Percentiles rank a stretch among this genome's conserved stretches.
These are phyloP conservation scores for Loxodonta africana DNA, from an alignment of 2,113 vertebrate species.

Conservation along the genomic window DNA sequence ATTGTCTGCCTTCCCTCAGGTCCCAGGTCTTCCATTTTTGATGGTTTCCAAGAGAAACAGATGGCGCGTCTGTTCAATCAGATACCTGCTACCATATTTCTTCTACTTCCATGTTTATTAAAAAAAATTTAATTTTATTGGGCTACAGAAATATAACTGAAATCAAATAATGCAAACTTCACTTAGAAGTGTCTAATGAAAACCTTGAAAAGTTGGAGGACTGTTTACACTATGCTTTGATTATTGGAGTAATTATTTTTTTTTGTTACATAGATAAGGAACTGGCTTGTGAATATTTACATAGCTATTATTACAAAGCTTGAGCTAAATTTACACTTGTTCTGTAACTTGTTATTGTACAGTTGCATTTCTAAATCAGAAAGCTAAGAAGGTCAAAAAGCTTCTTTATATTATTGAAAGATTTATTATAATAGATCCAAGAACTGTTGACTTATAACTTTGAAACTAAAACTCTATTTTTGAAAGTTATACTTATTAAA, in stretches of 20 bases:
- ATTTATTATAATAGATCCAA: not conserved
- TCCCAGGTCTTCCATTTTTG: not conserved
- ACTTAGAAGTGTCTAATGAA: constrained; percentile 9
- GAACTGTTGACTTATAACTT: not conserved
- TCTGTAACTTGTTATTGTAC: not conserved
- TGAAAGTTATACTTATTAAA: not conserved
- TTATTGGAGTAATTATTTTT: not conserved
- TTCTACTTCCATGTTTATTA: not conserved
- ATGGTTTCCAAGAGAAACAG: not conserved
- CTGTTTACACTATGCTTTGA: not conserved
- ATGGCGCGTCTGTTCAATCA: not conserved
- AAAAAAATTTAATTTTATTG: not conserved
- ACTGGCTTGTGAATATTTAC: not conserved
- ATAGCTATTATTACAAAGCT: not conserved
- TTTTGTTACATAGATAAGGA: not conserved
- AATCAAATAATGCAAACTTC: not conserved
- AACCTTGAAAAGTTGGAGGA: not conserved
- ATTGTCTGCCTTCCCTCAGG: not conserved
- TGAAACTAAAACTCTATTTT: not conserved
- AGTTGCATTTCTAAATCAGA: not conserved
- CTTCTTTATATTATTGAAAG: not conserved
- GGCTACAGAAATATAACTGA: not conserved
- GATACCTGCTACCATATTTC: not conserved
- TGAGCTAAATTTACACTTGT: not conserved
- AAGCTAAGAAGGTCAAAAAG: not conserved